Evolutionary conservation across 2,797 vertebrate species (phyloP), one percentile per base, ranked within the genome.

Genomic region (Cetoscarus ocellatus): DNA sequence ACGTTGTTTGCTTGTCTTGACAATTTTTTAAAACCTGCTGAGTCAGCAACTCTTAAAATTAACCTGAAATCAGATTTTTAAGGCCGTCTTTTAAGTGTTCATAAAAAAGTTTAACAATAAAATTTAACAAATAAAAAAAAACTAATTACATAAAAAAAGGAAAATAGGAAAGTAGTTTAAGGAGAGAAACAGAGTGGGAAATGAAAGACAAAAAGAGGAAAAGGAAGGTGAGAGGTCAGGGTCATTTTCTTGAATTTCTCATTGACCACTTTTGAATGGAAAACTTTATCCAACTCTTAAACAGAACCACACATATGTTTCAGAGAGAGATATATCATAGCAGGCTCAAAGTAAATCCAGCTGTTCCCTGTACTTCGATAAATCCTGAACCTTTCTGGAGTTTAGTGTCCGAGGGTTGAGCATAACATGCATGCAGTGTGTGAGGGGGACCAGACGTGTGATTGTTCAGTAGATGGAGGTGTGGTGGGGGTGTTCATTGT

Each of bases 391-490:
- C 63, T 58, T 36, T 61, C 15, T 17, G 13, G 52, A 65, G 48
- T 48, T 56, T 58, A 58, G 58, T 17, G 11, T 47, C 19, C 38
- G 73, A 43, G 36, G 61, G 39, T 62, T 65, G 58, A 80, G 65
- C 57, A 15, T 65, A 50, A 73, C 78, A 73, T 69, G 72, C 88
- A 91, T 91, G 85, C 84, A 86, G 52, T 45, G 55, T 82, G 70
- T 70, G 73, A 75, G 75, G 59, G 73, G 52, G 50, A 65, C n/a
- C n/a, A n/a, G n/a, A n/a, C n/a, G n/a, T n/a, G n/a, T 80, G 75
- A 57, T 13, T 62, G 88, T 91, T 93, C n/a, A 91, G 88, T 91
- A 74, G 40, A n/a, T n/a, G n/a, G n/a, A n/a, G n/a, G n/a, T 67
- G 48, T 17, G 53, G 77, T 81, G 55, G 52, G 65, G 58, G 49